Percentiles rank a stretch among this genome's conserved stretches.
phyloP scores from a whole-genome alignment of 2,113 vertebrate species.

The Seriola rivoliana region DNA sequence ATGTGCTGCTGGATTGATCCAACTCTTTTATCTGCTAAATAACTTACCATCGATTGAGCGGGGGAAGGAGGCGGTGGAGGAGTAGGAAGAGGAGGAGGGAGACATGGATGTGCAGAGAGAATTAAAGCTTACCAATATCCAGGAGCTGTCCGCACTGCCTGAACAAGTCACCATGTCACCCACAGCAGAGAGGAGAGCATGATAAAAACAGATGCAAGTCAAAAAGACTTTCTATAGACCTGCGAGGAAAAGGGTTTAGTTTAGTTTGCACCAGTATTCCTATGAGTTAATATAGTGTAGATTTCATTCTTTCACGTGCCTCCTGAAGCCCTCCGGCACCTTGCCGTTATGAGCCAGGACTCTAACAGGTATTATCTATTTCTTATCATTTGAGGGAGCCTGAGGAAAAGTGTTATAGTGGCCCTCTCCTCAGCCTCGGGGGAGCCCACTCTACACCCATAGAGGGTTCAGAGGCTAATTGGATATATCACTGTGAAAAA shows the following conservation, averaged over 20 bases:
- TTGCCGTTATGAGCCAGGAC: constrained; percentile 43
- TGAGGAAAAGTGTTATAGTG: constrained; percentile 61
- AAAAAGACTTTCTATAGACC: constrained; percentile 8
- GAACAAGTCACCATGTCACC: constrained; percentile 60
- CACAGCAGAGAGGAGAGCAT: constrained; percentile 30
- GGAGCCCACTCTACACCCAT: constrained; percentile 74
- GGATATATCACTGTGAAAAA: constrained; percentile 85
- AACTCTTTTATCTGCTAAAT: constrained; percentile 86
- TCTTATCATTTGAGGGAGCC: constrained; percentile 63
- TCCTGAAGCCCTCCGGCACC: constrained; percentile 27
- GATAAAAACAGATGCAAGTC: constrained; percentile 48
- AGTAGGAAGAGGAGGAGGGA: constrained; percentile 42
- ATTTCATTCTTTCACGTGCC: constrained; percentile 48
- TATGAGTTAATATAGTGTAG: constrained; percentile 28
- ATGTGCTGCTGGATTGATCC: constrained; percentile 81
- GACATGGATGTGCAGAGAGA: constrained; percentile 76
- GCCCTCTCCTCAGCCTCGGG: constrained; percentile 62
- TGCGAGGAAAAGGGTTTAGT: constrained; percentile 8
- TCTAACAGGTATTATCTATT: constrained; percentile 76
- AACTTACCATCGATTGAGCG: constrained; percentile 83
- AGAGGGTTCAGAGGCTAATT: constrained; percentile 85
- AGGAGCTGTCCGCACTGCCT: constrained; percentile 72
- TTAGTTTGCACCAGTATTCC: background rate
- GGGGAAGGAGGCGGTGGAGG: constrained; percentile 39
- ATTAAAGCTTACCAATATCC: constrained; percentile 77